phyloP scores from a whole-genome alignment of 2,888 invertebrate species.

The Ochropacha duplaris region DNA sequence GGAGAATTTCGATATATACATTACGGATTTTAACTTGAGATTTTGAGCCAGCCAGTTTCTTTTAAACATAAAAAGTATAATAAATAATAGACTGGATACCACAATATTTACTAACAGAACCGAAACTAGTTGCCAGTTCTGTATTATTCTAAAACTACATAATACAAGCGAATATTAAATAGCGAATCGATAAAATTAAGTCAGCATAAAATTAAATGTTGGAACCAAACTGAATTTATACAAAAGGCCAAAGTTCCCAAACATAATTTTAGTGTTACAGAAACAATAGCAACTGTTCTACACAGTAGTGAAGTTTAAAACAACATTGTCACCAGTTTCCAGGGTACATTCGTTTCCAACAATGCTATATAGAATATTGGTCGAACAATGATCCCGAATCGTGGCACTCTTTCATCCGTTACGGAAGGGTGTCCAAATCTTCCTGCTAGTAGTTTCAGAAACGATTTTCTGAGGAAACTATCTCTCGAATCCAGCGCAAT shows the following conservation, averaged over 20 bases:
- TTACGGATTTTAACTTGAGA: no score
- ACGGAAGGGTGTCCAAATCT: not conserved
- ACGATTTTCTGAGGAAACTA: not conserved
- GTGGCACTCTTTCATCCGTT: not conserved
- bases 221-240: not conserved
- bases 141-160: not conserved
- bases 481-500: not conserved
- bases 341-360: slow-evolving; percentile 35
- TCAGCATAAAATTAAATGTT: not conserved
- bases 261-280: not conserved
- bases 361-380: slow-evolving; percentile 34
- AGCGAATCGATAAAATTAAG: not conserved
- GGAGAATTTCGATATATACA: no score
- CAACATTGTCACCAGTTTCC: slow-evolving; percentile 14
- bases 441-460: not conserved
- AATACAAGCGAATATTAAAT: not conserved
- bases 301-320: not conserved
- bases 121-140: not conserved
- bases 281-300: not conserved
- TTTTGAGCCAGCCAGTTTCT: not conserved
- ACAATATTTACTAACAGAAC: not conserved
- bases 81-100: no score
- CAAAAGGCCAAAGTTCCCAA: not conserved
- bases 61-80: no score
- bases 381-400: slow-evolving; percentile 25